Conservation (phyloP, 2,797 vertebrate species). For the Silurus lanzhouensis region DNA sequence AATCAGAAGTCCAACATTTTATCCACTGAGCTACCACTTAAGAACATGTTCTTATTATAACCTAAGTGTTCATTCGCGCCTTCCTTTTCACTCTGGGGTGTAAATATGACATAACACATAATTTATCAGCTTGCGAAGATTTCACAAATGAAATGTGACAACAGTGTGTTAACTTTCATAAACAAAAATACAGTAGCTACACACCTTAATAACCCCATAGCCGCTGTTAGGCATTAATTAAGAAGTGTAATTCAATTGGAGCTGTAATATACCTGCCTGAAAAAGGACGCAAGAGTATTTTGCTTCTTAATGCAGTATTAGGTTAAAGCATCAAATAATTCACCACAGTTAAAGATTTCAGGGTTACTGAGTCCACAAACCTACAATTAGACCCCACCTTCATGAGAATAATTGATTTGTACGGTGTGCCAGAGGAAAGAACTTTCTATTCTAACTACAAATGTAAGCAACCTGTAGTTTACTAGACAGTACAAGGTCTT, state of each 20-base stretch:
- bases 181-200: neutral
- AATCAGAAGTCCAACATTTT: no score
- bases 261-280: slow-evolving; percentile 3
- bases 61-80: neutral
- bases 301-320: neutral
- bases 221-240: slow-evolving; percentile 17
- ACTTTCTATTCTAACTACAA: slow-evolving; percentile 18
- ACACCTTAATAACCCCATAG: neutral
- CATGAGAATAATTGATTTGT: neutral
- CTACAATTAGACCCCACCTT: slow-evolving; percentile 8
- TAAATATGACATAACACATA: neutral
- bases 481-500: neutral
- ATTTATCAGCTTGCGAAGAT: neutral
- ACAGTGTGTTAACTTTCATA: neutral
- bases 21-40: no score
- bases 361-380: neutral
- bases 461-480: slow-evolving; percentile 22
- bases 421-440: slow-evolving; percentile 6
- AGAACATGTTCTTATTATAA: neutral
- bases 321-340: neutral
- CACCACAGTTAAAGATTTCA: neutral
- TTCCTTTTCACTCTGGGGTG: neutral
- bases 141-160: neutral
- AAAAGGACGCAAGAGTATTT: neutral
- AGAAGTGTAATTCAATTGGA: neutral